A percentile compares a stretch with the other conserved stretches of the same genome.
phyloP scores from a whole-genome alignment of 1,140 invertebrate species.

The Pararge aegeria region DNA sequence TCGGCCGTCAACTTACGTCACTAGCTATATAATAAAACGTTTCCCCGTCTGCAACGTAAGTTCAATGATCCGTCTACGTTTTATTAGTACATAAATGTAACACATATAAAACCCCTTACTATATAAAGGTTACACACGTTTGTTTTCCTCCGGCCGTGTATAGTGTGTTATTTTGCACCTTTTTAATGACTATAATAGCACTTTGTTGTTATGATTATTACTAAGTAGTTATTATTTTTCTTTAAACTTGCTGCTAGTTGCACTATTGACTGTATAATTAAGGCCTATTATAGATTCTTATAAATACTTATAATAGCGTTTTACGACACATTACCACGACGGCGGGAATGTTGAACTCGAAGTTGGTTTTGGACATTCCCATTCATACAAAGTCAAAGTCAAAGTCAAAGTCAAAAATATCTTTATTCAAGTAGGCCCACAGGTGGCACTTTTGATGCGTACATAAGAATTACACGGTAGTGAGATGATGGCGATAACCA shows the following conservation, averaged over 20 bases:
- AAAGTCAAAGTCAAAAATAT: too few relatives aligned
- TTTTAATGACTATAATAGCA: slow-evolving; percentile 42
- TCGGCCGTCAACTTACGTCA: too few relatives aligned
- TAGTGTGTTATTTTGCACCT: slow-evolving; percentile 45
- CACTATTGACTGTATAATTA: slow-evolving; percentile 31
- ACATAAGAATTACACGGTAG: too few relatives aligned
- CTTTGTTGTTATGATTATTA: slow-evolving; percentile 39
- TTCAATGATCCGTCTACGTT: not conserved
- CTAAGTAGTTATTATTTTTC: slow-evolving; percentile 30
- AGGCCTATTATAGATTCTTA: slow-evolving; percentile 38
- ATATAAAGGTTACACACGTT: slow-evolving; percentile 12
- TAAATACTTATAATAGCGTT: slow-evolving; percentile 39
- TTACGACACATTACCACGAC: slow-evolving; percentile 48
- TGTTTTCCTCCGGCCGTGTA: slow-evolving; percentile 24
- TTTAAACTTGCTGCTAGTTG: slow-evolving; percentile 30
- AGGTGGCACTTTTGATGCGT: too few relatives aligned
- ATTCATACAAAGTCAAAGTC: too few relatives aligned
- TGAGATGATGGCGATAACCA: too few relatives aligned
- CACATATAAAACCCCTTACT: slow-evolving; percentile 5
- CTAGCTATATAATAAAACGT: not conserved
- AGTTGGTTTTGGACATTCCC: slow-evolving; percentile 23
- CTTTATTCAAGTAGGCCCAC: too few relatives aligned
- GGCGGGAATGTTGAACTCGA: slow-evolving; percentile 24
- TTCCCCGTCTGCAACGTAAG: not conserved
- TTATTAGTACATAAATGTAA: not conserved